A percentile compares a stretch with the other conserved stretches of the same genome.
Evolutionary conservation across 2,888 invertebrate genomes (phyloP).

Genomic region (Hemistola chrysoprasaria): DNA sequence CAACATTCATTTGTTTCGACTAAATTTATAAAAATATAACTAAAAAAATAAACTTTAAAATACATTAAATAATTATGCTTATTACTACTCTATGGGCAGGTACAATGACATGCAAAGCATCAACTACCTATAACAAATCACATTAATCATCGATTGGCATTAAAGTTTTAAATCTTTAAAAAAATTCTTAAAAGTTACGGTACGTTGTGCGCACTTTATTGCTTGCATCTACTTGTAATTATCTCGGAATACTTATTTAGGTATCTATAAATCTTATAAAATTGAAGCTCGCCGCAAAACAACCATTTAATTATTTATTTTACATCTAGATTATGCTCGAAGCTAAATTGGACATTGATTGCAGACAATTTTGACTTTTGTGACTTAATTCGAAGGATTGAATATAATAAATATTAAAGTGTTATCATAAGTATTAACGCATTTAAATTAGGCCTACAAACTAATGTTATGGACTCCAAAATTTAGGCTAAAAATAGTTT

Average conservation of each 20-base stretch:
- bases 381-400: slow-evolving; percentile 1
- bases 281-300: slow-evolving; percentile 74
- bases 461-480: no score
- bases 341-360: slow-evolving; percentile 29
- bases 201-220: slow-evolving; percentile 48
- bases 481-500: not conserved
- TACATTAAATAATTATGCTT: no score
- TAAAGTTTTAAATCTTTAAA: slow-evolving; percentile 17
- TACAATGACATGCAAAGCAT: slow-evolving; percentile 35
- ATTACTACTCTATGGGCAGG: no score
- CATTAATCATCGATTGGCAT: slow-evolving; percentile 22
- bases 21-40: no score
- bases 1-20: no score
- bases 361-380: slow-evolving; percentile 21
- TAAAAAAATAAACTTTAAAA: no score
- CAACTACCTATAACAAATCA: slow-evolving; percentile 18
- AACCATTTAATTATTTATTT: slow-evolving; percentile 49
- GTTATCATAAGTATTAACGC: not conserved
- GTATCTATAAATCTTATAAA: slow-evolving; percentile 51
- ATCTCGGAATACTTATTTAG: no score
- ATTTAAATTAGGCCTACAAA: no score
- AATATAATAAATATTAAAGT: slow-evolving; percentile 1
- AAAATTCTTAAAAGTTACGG: slow-evolving; percentile 24
- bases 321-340: slow-evolving; percentile 27
- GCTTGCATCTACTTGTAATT: slow-evolving; percentile 39